phyloP scores from a whole-genome alignment of 1,140 invertebrate species.

The Achroia grisella region DNA sequence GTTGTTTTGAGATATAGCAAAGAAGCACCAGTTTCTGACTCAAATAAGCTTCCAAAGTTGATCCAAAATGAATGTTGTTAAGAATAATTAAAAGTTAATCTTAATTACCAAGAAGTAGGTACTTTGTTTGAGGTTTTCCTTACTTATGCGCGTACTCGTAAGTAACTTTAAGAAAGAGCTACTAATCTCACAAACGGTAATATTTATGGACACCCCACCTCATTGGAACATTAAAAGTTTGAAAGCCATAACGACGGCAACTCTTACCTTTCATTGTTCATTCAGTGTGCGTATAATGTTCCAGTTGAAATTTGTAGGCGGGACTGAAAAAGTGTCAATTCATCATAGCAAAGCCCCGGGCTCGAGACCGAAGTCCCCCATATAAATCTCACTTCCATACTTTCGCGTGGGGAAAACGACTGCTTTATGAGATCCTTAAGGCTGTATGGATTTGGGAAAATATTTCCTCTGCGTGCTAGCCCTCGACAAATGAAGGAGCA shows the following conservation, averaged over 20 bases:
- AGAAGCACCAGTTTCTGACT: too few species aligned
- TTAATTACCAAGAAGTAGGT: conserved; percentile 27
- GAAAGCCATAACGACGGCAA: conserved; percentile 46
- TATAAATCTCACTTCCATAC: conserved; percentile 74
- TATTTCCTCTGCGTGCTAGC: conserved; percentile 70
- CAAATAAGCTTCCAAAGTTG: too few species aligned
- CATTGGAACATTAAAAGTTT: conserved; percentile 69
- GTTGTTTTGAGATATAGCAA: too few species aligned
- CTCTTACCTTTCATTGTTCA: conserved; percentile 61
- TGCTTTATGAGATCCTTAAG: conserved; percentile 75
- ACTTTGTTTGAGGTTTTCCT: conserved; percentile 14
- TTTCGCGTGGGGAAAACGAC: conserved; percentile 70
- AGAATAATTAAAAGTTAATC: conserved; percentile 12
- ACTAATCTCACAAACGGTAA: conserved; percentile 55
- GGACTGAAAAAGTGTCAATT: conserved; percentile 70
- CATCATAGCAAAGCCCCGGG: conserved; percentile 68
- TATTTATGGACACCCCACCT: conserved; percentile 56
- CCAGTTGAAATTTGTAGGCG: conserved; percentile 64
- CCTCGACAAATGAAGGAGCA: conserved; percentile 67
- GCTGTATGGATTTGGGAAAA: conserved; percentile 75
- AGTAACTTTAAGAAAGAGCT: conserved; percentile 41
- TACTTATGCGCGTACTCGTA: not conserved
- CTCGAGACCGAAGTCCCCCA: conserved; percentile 62
- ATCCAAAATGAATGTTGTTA: not conserved
- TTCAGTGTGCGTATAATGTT: conserved; percentile 64